Evolutionary conservation across 2,888 invertebrate species (phyloP).

Genomic region (Syritta pipiens): DNA sequence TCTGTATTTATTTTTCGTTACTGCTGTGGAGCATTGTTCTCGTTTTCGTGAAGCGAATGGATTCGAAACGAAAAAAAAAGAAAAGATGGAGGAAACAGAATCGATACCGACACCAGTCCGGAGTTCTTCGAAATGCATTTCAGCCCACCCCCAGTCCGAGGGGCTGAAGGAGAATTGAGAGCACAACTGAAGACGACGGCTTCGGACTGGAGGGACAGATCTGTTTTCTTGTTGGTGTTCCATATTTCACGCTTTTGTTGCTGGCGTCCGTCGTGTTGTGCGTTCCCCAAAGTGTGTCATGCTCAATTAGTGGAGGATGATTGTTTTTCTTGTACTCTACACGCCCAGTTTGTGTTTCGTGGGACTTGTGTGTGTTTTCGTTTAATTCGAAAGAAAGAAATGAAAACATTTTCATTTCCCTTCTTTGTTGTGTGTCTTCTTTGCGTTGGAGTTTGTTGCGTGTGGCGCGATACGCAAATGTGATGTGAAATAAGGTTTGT

Average conservation of each 20-base stretch:
- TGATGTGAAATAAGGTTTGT: neutral
- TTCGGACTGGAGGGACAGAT: conserved; percentile 49
- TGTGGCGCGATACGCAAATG: neutral
- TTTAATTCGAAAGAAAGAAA: conserved; percentile 12
- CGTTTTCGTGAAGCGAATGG: neutral
- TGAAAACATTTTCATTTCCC: too few relatives aligned
- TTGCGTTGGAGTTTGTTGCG: neutral
- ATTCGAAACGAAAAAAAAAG: neutral
- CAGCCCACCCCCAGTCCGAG: neutral
- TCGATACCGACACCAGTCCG: neutral
- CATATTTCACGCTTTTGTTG: conserved; percentile 61
- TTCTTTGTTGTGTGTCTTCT: neutral
- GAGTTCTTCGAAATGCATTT: conserved; percentile 17
- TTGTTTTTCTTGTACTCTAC: conserved; percentile 44
- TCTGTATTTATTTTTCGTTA: too few relatives aligned
- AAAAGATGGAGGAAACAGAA: neutral
- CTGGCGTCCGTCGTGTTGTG: conserved; percentile 41
- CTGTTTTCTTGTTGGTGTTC: conserved; percentile 32
- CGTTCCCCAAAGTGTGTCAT: conserved; percentile 61
- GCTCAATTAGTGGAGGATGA: conserved; percentile 61
- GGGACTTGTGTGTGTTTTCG: conserved; percentile 8
- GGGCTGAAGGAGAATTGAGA: conserved; percentile 26
- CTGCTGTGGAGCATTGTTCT: neutral
- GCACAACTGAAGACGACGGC: conserved; percentile 15
- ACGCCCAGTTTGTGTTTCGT: conserved; percentile 11